Base-by-base conservation (phyloP, 2,888 invertebrate species). In the Seira ritae region DNA sequence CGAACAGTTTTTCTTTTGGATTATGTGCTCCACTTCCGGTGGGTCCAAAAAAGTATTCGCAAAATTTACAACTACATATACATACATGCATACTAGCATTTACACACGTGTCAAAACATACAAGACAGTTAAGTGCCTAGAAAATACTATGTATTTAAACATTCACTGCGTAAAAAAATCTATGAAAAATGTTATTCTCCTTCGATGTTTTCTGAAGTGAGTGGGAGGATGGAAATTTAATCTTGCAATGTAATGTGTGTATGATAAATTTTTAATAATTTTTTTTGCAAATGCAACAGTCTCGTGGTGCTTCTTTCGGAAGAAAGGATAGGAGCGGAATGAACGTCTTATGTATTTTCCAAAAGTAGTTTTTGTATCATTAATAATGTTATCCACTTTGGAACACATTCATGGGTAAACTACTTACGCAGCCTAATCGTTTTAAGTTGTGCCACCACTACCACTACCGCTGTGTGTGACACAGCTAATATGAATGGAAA, bases 61-160 rank as follows among this genome's bases (percentile, higher is more conserved):
- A 50, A 50, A 50, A n/a, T 50, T 31, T 31, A 31, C n/a, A n/a
- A n/a, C n/a, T n/a, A n/a, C n/a, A n/a, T n/a, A n/a, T n/a, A n/a
- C n/a, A n/a, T n/a, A n/a, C n/a, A 15, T 50, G 50, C 15, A 42
- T n/a, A 15, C 50, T 50, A 8, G 50, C 50, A 50, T 4, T 8
- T 15, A 50, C 50, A 50, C 50, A 50, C 50, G 50, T 50, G 50
- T 50, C 50, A 50, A 8, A 50, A 50, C 50, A 50, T 50, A 50
- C 50, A 50, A 50, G 50, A 8, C 31, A 31, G 31, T 31, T 4
- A 31, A 31, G n/a, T n/a, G n/a, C n/a, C 42, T 42, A 12, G 15
- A 50, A 15, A 3, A 50, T 15, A n/a, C 3, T 8, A 50, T 31
- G 31, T 31, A 31, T 8, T 31, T 8, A 31, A 31, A 31, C 8